Conservation (phyloP, 2,113 vertebrate species). For the Cygnus buccinator region DNA sequence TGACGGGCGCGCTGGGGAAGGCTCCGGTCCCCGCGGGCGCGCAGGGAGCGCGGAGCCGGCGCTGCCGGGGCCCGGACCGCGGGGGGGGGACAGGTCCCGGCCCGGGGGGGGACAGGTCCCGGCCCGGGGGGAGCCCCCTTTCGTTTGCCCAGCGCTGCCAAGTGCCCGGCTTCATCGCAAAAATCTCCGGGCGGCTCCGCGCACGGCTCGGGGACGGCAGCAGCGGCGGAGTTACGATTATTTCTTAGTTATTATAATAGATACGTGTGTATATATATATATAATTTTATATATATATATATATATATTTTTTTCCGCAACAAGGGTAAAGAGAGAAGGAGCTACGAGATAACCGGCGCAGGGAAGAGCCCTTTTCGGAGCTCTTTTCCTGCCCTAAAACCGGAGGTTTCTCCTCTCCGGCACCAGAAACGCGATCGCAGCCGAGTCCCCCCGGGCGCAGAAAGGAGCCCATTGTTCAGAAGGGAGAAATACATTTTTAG, state of each 20-base stretch:
- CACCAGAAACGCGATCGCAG: constrained; percentile 56
- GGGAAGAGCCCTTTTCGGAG: background rate
- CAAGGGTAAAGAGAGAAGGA: background rate
- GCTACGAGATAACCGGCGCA: background rate
- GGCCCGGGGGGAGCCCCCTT: background rate
- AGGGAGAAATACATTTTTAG: constrained; percentile 76
- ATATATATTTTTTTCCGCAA: too few species aligned
- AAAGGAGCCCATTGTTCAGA: constrained; percentile 77
- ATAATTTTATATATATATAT: too few species aligned
- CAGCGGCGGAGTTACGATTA: background rate
- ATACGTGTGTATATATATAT: too few species aligned
- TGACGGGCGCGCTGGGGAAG: background rate
- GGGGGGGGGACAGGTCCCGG: background rate
- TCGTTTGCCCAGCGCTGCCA: background rate
- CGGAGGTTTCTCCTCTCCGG: constrained; percentile 34
- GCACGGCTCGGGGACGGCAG: background rate
- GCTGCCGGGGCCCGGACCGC: constrained; percentile 27
- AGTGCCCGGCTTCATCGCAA: accelerated
- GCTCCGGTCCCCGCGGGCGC: background rate
- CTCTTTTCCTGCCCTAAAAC: background rate
- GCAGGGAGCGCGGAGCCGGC: background rate
- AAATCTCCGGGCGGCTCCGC: background rate
- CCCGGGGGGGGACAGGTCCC: background rate
- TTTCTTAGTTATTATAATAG: background rate
- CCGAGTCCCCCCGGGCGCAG: constrained; percentile 58